Base-by-base conservation (phyloP, 2,888 invertebrate species). In the Pasiphila rectangulata region DNA sequence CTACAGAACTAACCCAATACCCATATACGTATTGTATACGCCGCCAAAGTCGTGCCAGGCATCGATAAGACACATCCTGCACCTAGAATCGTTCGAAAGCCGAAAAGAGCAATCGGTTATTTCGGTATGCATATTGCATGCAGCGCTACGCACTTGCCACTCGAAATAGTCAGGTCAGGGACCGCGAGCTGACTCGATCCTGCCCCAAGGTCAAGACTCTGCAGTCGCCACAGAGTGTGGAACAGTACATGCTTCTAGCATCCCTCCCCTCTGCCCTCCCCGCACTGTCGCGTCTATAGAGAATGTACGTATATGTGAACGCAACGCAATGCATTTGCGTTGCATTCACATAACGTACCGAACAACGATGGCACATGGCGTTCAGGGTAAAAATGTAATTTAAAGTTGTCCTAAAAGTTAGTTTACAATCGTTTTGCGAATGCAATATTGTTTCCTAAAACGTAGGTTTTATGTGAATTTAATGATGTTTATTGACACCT, bases 101-200 rank as follows among this genome's bases (percentile, higher is more conserved):
- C 49, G 36, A 49, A 49, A 44, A 68, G 67, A 64, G 75, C 72
- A 69, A 75, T 78, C 79, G 79, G 83, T 84, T 88, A 88, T 88
- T 88, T 87, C 85, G 84, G 88, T 87, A 88, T 86, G 87, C 88
- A 86, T 86, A 88, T 87, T 88, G 87, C 85, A 85, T 79, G 83
- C 83, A 74, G 82, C 78, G 75, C 71, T 69, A 75, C 82, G 83
- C 87, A 87, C 87, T 87, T 85, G 87, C 88, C 83, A 87, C 87
- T 87, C 77, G 84, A 87, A 87, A 87, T 86, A 87, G 87, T 83
- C 86, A 86, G 87, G 87, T 87, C 87, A 87, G 86, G 87, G 87
- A 87, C 87, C 87, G 87, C 84, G 75, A 79, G 72, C 75, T 75
- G 82, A 74, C 75, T 78, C 85, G 80, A 86, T 84, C 86, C 87